Percentiles rank a stretch among this genome's conserved stretches.
Conservation (phyloP, 2,113 vertebrate genomes). For the Rhea pennata region DNA sequence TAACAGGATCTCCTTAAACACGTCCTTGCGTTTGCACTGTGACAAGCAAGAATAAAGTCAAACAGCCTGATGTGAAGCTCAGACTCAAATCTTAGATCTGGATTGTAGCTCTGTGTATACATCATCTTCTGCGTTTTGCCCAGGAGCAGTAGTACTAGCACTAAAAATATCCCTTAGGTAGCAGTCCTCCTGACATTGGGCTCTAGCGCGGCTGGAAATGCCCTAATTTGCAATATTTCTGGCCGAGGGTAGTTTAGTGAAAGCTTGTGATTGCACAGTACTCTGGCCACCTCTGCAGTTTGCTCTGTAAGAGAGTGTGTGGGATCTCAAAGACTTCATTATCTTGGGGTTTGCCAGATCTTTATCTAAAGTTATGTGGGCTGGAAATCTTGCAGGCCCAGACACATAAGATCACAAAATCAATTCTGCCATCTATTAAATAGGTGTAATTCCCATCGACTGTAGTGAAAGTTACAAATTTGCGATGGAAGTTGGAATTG, state of each 20-base stretch:
- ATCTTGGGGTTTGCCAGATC: slow-evolving; percentile 38
- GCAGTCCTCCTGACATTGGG: slow-evolving; percentile 19
- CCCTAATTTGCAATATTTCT: not conserved
- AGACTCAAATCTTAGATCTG: not conserved
- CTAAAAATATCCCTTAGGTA: slow-evolving; percentile 41
- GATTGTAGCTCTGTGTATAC: not conserved
- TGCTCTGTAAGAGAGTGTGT: slow-evolving; percentile 24
- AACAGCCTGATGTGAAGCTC: not conserved
- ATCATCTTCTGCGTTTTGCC: slow-evolving; percentile 20
- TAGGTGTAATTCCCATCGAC: slow-evolving; percentile 48
- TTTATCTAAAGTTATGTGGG: slow-evolving; percentile 42
- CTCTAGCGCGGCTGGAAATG: slow-evolving; percentile 16
- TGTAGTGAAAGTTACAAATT: slow-evolving; percentile 4
- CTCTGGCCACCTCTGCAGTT: not conserved
- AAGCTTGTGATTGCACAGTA: not conserved
- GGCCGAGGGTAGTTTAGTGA: slow-evolving; percentile 38
- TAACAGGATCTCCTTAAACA: slow-evolving; percentile 11
- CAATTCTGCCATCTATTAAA: slow-evolving; percentile 44
- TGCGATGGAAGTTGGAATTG: not conserved
- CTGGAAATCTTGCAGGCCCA: slow-evolving; percentile 34
- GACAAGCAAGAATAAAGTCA: slow-evolving; percentile 11
- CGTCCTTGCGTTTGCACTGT: not conserved
- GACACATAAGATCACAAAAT: slow-evolving; percentile 45
- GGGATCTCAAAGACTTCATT: slow-evolving; percentile 41
- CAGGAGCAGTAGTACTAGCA: not conserved